Conservation (phyloP, 1,140 invertebrate species). For the Bombus waltoni region DNA sequence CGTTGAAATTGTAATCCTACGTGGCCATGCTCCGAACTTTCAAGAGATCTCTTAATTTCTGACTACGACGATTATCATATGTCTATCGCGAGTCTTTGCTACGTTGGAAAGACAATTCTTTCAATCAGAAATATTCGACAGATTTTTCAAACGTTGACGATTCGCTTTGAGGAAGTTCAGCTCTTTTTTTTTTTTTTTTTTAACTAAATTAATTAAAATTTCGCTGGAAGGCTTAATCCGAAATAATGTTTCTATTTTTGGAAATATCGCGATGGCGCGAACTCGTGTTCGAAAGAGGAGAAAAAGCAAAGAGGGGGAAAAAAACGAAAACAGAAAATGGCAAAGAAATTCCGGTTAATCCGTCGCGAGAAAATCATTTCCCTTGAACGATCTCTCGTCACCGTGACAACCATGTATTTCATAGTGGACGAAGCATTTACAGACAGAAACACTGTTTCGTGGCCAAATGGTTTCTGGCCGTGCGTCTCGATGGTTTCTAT, state of each 20-base stretch:
- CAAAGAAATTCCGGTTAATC: not conserved
- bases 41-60: no score
- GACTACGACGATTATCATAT: no score
- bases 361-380: not conserved
- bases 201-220: no score
- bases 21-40: rapidly evolving
- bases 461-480: not conserved
- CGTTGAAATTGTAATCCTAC: no score
- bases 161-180: no score
- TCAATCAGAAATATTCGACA: no score
- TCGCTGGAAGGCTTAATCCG: no score
- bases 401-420: not conserved
- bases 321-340: not conserved
- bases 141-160: no score
- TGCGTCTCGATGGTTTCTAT: conserved; percentile 36
- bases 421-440: not conserved
- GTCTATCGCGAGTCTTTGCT: no score
- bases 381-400: no score
- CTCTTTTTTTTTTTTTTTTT: no score
- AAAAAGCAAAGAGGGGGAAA: not conserved
- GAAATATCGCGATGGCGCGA: not conserved
- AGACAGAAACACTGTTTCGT: not conserved
- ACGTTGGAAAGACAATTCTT: no score
- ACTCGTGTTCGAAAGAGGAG: not conserved
- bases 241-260: not conserved